Percentiles rank a stretch among this genome's conserved stretches.
Evolutionary conservation across 30 jellyfish, hydroid and myxozoan genomes (phyloP).

Genomic region (Hydractinia echinata): DNA sequence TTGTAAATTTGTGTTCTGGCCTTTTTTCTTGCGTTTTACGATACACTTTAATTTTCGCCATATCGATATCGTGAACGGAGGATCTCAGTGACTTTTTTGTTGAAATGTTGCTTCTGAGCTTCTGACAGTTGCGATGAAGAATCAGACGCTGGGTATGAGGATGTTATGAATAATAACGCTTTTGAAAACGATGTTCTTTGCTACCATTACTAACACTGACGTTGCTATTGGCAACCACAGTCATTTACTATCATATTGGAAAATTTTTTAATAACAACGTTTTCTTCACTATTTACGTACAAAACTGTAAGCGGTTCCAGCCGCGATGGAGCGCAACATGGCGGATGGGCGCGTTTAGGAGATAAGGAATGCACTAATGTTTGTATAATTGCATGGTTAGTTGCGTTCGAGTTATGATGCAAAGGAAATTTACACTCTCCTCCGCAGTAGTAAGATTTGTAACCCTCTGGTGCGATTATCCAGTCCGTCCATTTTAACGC

Average conservation of each 20-base stretch:
- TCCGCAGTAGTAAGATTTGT: constrained; percentile 69
- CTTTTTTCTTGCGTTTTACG: no score
- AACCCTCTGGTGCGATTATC: constrained; percentile 96
- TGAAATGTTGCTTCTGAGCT: no score
- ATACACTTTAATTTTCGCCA: no score
- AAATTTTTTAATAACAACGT: constrained; percentile 71
- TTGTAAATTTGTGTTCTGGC: no score
- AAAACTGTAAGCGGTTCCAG: constrained; percentile 65
- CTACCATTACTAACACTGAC: not conserved
- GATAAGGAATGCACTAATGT: constrained; percentile 80
- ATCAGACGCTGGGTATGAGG: no score
- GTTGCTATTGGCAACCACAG: constrained; percentile 71
- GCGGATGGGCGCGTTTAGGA: constrained; percentile 67
- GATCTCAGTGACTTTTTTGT: no score
- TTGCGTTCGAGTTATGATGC: constrained; percentile 74
- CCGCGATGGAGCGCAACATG: constrained; percentile 91
- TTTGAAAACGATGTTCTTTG: no score
- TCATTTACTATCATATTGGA: constrained; percentile 82
- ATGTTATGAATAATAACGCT: no score
- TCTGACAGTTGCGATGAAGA: no score
- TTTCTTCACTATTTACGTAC: constrained; percentile 62
- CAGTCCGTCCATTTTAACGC: constrained; percentile 94
- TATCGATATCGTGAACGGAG: no score
- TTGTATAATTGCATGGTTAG: constrained; percentile 87
- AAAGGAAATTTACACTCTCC: constrained; percentile 91